Conservation (phyloP, 2,113 vertebrate species). For the Sclerurus mexicanus region DNA sequence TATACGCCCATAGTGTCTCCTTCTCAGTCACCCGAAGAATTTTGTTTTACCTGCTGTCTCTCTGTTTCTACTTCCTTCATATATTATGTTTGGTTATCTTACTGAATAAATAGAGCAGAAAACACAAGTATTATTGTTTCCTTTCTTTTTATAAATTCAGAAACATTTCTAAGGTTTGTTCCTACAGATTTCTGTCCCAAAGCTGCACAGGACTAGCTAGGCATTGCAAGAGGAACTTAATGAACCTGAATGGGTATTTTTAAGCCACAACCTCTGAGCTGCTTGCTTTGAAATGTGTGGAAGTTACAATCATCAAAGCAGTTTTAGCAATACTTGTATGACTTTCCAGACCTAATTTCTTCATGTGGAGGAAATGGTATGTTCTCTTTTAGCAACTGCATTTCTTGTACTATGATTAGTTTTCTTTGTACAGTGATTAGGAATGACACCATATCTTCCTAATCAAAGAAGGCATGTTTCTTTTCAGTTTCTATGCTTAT, state of each 20-base stretch:
- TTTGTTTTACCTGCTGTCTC: not conserved
- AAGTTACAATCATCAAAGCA: conserved; percentile 49
- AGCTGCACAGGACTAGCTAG: not conserved
- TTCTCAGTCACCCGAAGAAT: not conserved
- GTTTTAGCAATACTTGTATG: conserved; percentile 1
- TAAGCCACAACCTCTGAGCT: not conserved
- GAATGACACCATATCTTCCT: not conserved
- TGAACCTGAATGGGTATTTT: not conserved
- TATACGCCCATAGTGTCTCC: not conserved
- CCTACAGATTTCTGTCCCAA: not conserved
- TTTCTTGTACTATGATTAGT: not conserved
- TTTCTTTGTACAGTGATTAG: conserved; percentile 7
- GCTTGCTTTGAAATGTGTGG: not conserved
- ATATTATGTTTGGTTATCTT: not conserved
- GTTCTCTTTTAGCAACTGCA: conserved; percentile 28
- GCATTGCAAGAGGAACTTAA: not conserved
- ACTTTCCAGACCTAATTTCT: conserved; percentile 57
- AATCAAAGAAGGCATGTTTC: not conserved
- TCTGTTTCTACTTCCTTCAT: not conserved
- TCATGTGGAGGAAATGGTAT: not conserved
- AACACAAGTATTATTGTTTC: not conserved
- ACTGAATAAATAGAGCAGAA: not conserved
- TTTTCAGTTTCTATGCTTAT: not conserved
- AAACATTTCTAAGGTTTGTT: not conserved
- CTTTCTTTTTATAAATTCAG: not conserved